Evolutionary conservation across 2,113 vertebrate genomes (phyloP).

Genomic region (Malurus elegans): DNA sequence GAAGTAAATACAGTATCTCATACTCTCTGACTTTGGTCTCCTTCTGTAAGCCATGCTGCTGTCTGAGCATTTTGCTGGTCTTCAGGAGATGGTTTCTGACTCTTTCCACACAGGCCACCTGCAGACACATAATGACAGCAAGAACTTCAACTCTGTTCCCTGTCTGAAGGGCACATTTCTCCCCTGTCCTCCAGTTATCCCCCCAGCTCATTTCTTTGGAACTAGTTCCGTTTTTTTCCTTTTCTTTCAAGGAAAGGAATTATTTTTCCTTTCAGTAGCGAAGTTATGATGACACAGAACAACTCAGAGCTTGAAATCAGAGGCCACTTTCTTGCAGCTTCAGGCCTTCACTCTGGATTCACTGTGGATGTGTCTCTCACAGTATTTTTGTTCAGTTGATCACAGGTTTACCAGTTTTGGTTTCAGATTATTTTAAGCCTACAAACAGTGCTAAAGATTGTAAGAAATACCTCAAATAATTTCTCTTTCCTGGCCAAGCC

Average conservation of each 20-base stretch:
- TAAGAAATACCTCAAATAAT: not conserved
- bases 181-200: fast-evolving
- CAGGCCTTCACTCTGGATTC: not conserved
- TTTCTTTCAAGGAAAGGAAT: not conserved
- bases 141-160: not conserved
- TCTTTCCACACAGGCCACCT: conserved; percentile 72
- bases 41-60: conserved; percentile 75
- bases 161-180: not conserved
- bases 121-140: conserved; percentile 20
- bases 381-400: not conserved
- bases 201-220: not conserved
- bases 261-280: not conserved
- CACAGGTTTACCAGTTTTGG: not conserved
- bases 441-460: not conserved
- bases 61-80: conserved; percentile 82
- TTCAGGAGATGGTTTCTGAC: conserved; percentile 83
- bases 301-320: not conserved
- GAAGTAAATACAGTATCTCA: conserved; percentile 38
- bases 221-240: not conserved
- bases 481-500: not conserved
- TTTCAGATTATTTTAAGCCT: not conserved
- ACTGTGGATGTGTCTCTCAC: not conserved
- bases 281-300: not conserved
- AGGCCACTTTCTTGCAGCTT: not conserved
- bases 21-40: conserved; percentile 90